These are phyloP conservation scores for Drosophila lacteicornis DNA, from an alignment of 1,140 invertebrate genomes.

Conservation along the genomic window DNA sequence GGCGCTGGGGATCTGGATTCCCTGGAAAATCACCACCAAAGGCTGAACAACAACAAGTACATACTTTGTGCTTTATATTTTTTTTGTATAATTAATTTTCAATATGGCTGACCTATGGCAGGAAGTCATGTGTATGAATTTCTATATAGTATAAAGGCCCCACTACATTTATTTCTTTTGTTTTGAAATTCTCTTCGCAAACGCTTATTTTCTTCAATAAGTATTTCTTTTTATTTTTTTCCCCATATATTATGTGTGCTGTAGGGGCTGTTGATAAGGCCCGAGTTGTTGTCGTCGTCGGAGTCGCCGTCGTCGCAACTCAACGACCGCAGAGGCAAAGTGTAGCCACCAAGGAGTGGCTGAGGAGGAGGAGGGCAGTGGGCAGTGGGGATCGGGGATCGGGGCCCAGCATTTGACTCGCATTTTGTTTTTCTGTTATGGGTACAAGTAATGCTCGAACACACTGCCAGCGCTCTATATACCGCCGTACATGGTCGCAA, in stretches of 20 bases:
- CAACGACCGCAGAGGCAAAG: slow-evolving; percentile 59
- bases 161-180: slow-evolving; percentile 71
- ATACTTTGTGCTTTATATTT: background rate
- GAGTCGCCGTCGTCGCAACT: slow-evolving; percentile 39
- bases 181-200: slow-evolving; percentile 69
- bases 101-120: slow-evolving; percentile 64
- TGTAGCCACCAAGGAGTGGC: slow-evolving; percentile 18
- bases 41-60: slow-evolving; percentile 19
- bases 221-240: slow-evolving; percentile 43
- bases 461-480: slow-evolving; percentile 14
- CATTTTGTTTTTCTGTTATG: slow-evolving; percentile 50
- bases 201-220: slow-evolving; percentile 57
- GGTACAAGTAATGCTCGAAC: slow-evolving; percentile 27
- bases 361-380: background rate
- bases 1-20: slow-evolving; percentile 27
- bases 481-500: slow-evolving; percentile 19
- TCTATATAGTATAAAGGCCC: slow-evolving; percentile 28
- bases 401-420: slow-evolving; percentile 37
- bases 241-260: slow-evolving; percentile 44
- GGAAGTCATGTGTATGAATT: slow-evolving; percentile 46
- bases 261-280: slow-evolving; percentile 70
- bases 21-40: slow-evolving; percentile 41
- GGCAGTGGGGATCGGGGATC: slow-evolving; percentile 9
- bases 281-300: slow-evolving; percentile 43
- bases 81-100: slow-evolving; percentile 47